Percentiles rank a stretch among this genome's conserved stretches.
These are phyloP conservation scores for Caloenas nicobarica DNA, from an alignment of 2,113 vertebrate genomes.

Conservation along the genomic window DNA sequence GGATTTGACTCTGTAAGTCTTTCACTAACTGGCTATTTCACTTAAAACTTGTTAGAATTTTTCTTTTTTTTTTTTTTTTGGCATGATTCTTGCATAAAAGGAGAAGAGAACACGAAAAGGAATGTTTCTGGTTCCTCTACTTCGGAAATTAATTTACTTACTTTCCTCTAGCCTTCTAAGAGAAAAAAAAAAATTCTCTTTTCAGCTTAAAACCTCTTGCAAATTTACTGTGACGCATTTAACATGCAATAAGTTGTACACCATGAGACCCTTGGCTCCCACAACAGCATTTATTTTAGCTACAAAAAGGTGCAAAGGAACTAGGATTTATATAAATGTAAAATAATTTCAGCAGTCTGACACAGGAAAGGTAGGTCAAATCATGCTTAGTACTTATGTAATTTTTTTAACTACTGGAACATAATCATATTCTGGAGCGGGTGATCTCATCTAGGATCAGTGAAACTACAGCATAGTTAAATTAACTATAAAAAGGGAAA, in stretches of 20 bases:
- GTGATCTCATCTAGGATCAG: conserved; percentile 66
- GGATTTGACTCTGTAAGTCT: conserved; percentile 26
- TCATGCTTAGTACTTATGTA: conserved; percentile 56
- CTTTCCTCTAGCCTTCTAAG: neutral
- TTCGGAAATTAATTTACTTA: conserved; percentile 21
- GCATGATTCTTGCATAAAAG: neutral
- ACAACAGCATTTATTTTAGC: conserved; percentile 18
- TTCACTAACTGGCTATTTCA: conserved; percentile 10
- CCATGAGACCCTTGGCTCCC: conserved; percentile 34
- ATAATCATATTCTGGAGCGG: conserved; percentile 31
- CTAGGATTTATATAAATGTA: conserved; percentile 31
- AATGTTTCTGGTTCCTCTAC: neutral
- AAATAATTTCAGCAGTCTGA: conserved; percentile 51
- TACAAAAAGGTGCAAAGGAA: conserved; percentile 2
- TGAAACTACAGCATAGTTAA: conserved; percentile 12
- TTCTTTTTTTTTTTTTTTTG: neutral
- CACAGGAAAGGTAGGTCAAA: conserved; percentile 48
- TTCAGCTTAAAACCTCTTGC: conserved; percentile 7
- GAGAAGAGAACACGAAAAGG: neutral
- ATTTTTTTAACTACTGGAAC: conserved; percentile 67
- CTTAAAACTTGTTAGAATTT: neutral
- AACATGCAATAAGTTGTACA: conserved; percentile 48
- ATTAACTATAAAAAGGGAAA: conserved; percentile 34
- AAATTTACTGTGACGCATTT: conserved; percentile 34
- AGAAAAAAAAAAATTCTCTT: neutral